Evolutionary conservation across 2,888 invertebrate species (phyloP).

Genomic region (Ormyrus labotus): DNA sequence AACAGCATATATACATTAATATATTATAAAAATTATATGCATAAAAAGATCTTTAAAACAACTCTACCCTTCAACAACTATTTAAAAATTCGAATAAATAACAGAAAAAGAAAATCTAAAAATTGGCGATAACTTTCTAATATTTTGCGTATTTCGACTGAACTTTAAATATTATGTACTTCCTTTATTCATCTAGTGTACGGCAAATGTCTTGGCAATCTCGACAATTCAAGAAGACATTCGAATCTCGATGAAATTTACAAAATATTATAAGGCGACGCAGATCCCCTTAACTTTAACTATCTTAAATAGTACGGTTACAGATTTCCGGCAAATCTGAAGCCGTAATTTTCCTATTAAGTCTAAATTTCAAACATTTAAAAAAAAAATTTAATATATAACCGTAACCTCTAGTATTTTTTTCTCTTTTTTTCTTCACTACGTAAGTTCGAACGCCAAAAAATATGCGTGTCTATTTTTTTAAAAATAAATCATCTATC

Average conservation of each 20-base stretch:
- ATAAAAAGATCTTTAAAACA: too few relatives aligned
- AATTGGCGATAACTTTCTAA: conserved; percentile 56
- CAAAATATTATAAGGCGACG: conserved; percentile 25
- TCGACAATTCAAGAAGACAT: conserved; percentile 8
- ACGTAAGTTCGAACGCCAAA: conserved; percentile 35
- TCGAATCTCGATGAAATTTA: conserved; percentile 27
- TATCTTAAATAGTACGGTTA: conserved; percentile 29
- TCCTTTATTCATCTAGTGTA: neutral
- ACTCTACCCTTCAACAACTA: too few relatives aligned
- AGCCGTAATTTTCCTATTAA: conserved; percentile 28
- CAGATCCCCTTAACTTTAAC: conserved; percentile 28
- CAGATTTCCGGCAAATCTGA: conserved; percentile 15
- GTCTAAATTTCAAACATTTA: conserved; percentile 11
- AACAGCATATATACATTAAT: too few relatives aligned
- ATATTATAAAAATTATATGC: neutral
- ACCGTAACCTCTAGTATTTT: conserved; percentile 37
- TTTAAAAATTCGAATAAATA: neutral
- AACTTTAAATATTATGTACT: conserved; percentile 13
- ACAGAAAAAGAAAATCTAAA: conserved; percentile 15
- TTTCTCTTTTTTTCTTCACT: conserved; percentile 43
- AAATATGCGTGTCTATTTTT: conserved; percentile 39
- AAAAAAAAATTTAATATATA: conserved; percentile 5
- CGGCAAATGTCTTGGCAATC: neutral
- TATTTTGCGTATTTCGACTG: conserved; percentile 55
- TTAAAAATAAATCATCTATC: conserved; percentile 18